Evolutionary conservation across 2,888 invertebrate genomes (phyloP), one percentile per base, ranked within the genome.

Genomic region (Dysmachus trigonus): DNA sequence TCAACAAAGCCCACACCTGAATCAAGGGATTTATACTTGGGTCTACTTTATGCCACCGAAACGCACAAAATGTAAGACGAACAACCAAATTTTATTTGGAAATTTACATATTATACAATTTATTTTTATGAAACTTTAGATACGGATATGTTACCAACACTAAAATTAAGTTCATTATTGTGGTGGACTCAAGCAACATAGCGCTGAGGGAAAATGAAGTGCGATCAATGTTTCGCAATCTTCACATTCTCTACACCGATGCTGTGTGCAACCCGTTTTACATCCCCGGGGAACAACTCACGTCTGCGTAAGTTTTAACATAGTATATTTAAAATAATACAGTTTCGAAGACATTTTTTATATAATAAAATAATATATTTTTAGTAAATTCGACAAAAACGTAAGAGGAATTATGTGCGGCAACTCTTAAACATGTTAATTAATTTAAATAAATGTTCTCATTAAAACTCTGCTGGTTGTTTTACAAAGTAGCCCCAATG

Each of bases 71-170:
- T 98, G 98, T 98, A 90, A 72, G 90, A 90, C 89, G 18, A 53
- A 90, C 89, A 31, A 53, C 2, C 1, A 51, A 47, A 47, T 47
- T 47, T n/a, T 0, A 5, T 5, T n/a, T 5, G 0, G 6, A n/a
- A 15, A 2, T 47, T 47, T 15, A 15, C 27, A 38, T 18, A 22
- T 27, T 53, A 73, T 22, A 22, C 22, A 18, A 62, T 62, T 62
- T 62, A 27, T 13, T 15, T 30, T 18, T 18, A 3, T 71, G 5
- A 81, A 30, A 18, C 81, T 47, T 71, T 89, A 97, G 97, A 89
- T 97, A 96, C 93, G 99, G 99, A 0, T 99, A 98, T 92, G 97
- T 98, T 8, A 98, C 98, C n/a, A 99, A 98, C 90, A 98, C 98
- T 0, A 97, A 96, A 93, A 96, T 98, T 8, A 99, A 99, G 92